Evolutionary conservation across 2,113 vertebrate genomes (phyloP), one percentile per base, ranked within the genome.

Genomic region (Catagonus wagneri): DNA sequence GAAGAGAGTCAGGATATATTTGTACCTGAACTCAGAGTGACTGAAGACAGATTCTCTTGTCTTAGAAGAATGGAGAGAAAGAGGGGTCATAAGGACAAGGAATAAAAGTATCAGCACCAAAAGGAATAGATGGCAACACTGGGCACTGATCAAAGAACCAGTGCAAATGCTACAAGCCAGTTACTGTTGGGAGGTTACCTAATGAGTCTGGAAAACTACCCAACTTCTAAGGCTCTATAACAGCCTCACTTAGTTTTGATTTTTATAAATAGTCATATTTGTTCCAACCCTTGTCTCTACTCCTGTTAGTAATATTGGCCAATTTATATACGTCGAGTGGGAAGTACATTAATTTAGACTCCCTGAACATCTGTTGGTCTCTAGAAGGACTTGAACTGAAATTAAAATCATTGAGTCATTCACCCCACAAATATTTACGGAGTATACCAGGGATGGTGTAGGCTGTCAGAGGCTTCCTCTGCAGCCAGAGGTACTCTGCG

Each of bases 351-450:
- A 80, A 84, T 89, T 96, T 85, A 92, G 75, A 83, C 36, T 69
- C 50, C 68, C 68, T 71, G 56, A 95, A 83, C 32, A 92, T 76
- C 72, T 68, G 68, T 44, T 78, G n/a, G 61, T 89, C 52, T 81
- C 68, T 78, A 78, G 80, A 61, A 79, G 25, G 68, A 78, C 36
- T 78, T 87, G 84, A 78, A 83, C 32, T 0, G 16, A 90, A 56
- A 75, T 95, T 58, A 90, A 96, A 96, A 85, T 61, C 61, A 84
- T 72, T 63, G 69, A 81, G 66, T 78, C 66, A 88, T 89, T 92
- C 56, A 66, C 34, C 32, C 66, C 36, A 72, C 32, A 90, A 71
- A 93, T 75, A 69, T 71, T 65, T 94, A 66, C 84, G 71, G 81
- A 74, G 52, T 19, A 36, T 69, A 1, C 61, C 44, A n/a, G 61